Conservation (phyloP, 2,113 vertebrate genomes). For the Peucedramus taeniatus region DNA sequence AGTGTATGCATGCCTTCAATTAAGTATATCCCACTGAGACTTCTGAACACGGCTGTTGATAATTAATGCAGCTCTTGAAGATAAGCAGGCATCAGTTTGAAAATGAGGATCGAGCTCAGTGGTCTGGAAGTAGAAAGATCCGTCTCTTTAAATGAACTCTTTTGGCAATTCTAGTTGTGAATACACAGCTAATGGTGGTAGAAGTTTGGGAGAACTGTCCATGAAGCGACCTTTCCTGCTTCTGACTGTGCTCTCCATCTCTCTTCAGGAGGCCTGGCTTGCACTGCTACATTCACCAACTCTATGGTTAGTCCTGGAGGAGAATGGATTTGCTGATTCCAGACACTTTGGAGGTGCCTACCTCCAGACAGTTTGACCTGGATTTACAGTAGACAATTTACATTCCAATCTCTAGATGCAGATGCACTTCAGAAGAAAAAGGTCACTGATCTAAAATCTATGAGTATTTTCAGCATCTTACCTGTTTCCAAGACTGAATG, state of each 20-base stretch:
- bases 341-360: neutral
- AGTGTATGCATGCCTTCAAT: neutral
- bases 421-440: neutral
- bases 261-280: neutral
- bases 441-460: neutral
- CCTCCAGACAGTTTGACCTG: neutral
- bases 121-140: neutral
- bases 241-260: neutral
- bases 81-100: neutral
- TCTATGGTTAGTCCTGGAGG: neutral
- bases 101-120: neutral
- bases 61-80: neutral
- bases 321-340: neutral
- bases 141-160: accelerated
- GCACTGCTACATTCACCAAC: neutral
- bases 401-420: neutral
- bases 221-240: neutral
- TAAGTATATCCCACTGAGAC: neutral
- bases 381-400: neutral
- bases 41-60: neutral
- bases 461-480: neutral
- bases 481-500: neutral
- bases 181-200: neutral
- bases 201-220: neutral
- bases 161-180: neutral